A percentile compares a stretch with the other conserved stretches of the same genome.
Evolutionary conservation across 2,888 invertebrate genomes (phyloP).

Genomic region (Cephus nigrinus): DNA sequence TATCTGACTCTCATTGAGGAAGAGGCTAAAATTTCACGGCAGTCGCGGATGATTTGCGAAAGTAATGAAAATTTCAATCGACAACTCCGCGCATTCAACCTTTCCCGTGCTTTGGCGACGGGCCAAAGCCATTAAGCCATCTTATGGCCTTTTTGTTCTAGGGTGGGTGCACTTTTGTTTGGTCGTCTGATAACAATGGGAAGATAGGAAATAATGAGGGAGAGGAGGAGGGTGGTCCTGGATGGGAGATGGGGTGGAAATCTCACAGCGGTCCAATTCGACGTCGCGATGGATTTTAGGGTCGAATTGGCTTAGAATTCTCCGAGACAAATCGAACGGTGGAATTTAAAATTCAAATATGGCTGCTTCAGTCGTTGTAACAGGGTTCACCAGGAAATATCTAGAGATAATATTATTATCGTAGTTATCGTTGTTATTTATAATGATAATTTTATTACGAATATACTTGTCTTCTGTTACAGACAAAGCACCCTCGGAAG

Average conservation of each 20-base stretch:
- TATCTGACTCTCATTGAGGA: background rate
- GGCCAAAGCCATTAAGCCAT: conserved; percentile 55
- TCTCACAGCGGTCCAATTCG: background rate
- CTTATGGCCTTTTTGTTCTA: conserved; percentile 41
- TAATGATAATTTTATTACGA: background rate
- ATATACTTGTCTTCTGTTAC: conserved; percentile 62
- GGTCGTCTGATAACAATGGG: conserved; percentile 53
- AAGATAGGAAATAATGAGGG: conserved; percentile 54
- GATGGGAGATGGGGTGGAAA: background rate
- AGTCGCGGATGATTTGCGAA: conserved; percentile 37
- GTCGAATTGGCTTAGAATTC: too few relatives aligned
- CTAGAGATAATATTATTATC: too few relatives aligned
- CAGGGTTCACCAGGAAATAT: too few relatives aligned
- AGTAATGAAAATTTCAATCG: conserved; percentile 55
- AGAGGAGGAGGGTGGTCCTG: background rate
- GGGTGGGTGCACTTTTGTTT: conserved; percentile 53
- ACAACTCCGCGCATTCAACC: conserved; percentile 32
- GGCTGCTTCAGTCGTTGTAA: too few relatives aligned
- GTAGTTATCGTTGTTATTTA: background rate
- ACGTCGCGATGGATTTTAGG: background rate
- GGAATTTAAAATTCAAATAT: too few relatives aligned
- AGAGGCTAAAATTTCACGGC: background rate
- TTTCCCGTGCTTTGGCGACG: conserved; percentile 47
- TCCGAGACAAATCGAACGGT: too few relatives aligned
- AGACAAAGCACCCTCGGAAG: conserved; percentile 95